phyloP scores from a whole-genome alignment of 2,113 vertebrate species.

The Brachyistius frenatus region DNA sequence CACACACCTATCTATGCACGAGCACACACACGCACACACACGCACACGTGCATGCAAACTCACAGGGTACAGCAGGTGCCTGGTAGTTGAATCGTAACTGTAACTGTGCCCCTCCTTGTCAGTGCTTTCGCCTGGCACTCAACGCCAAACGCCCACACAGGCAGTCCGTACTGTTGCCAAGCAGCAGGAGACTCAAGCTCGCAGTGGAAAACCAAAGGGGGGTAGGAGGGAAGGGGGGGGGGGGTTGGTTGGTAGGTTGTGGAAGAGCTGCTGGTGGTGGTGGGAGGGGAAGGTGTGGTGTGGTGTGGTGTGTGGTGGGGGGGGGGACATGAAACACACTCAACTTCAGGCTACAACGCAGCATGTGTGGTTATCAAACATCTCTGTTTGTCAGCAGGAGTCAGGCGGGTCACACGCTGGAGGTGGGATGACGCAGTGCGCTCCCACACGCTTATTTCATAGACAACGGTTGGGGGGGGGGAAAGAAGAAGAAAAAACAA shows the following conservation, averaged over 20 bases:
- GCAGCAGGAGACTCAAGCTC: constrained; percentile 80
- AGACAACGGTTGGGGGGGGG: constrained; percentile 26
- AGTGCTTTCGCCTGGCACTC: constrained; percentile 76
- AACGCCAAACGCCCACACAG: constrained; percentile 76
- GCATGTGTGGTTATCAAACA: constrained; percentile 61
- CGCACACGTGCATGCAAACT: constrained; percentile 20
- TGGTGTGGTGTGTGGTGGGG: background rate
- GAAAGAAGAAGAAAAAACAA: background rate
- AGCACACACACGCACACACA: background rate
- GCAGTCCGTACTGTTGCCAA: constrained; percentile 81
- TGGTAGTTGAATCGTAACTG: constrained; percentile 63
- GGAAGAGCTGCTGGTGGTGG: constrained; percentile 13
- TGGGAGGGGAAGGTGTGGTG: background rate
- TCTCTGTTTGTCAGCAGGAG: constrained; percentile 63
- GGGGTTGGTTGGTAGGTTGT: constrained; percentile 4
- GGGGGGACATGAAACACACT: constrained; percentile 40
- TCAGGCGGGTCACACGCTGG: constrained; percentile 66
- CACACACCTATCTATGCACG: background rate
- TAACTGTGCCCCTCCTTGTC: constrained; percentile 75
- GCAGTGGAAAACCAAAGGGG: constrained; percentile 39
- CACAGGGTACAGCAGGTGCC: constrained; percentile 63
- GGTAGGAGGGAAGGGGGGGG: background rate
- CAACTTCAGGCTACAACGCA: constrained; percentile 61
- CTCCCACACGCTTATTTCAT: constrained; percentile 61
- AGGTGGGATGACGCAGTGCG: constrained; percentile 74